Conservation (phyloP, 2,113 vertebrate species). For the Salvelinus fontinalis region DNA sequence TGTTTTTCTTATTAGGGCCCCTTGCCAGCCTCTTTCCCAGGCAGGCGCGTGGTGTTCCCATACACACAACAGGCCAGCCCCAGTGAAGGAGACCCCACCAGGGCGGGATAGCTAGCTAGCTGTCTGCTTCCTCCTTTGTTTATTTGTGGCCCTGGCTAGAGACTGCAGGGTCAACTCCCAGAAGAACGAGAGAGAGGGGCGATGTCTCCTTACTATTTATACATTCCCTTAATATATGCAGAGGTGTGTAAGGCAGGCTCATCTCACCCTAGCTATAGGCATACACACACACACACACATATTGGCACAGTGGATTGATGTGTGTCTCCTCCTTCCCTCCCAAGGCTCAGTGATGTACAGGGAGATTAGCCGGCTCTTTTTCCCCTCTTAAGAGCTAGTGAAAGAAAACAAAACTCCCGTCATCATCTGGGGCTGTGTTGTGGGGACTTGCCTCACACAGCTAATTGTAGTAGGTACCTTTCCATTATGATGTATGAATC, state of each 20-base stretch:
- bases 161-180: too few relatives aligned
- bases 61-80: background rate
- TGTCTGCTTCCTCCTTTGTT: constrained; percentile 11
- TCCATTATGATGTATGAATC: constrained; percentile 41
- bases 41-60: background rate
- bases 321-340: constrained; percentile 32
- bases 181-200: too few relatives aligned
- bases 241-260: constrained; percentile 19
- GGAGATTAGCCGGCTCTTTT: constrained; percentile 67
- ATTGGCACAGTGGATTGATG: constrained; percentile 10
- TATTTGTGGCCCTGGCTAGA: too few relatives aligned
- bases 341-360: constrained; percentile 44
- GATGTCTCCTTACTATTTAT: too few relatives aligned
- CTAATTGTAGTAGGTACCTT: constrained; percentile 20
- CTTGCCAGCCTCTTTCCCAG: constrained; percentile 40
- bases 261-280: background rate
- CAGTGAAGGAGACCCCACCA: background rate
- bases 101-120: too few relatives aligned
- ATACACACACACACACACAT: background rate
- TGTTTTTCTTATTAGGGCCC: constrained; percentile 52
- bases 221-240: background rate
- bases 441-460: constrained; percentile 26
- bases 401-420: constrained; percentile 68
- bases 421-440: constrained; percentile 41
- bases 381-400: constrained; percentile 57